Percentiles rank a stretch among this genome's conserved stretches.
Evolutionary conservation across 2,113 vertebrate species (phyloP).

Genomic region (Symphodus melops): DNA sequence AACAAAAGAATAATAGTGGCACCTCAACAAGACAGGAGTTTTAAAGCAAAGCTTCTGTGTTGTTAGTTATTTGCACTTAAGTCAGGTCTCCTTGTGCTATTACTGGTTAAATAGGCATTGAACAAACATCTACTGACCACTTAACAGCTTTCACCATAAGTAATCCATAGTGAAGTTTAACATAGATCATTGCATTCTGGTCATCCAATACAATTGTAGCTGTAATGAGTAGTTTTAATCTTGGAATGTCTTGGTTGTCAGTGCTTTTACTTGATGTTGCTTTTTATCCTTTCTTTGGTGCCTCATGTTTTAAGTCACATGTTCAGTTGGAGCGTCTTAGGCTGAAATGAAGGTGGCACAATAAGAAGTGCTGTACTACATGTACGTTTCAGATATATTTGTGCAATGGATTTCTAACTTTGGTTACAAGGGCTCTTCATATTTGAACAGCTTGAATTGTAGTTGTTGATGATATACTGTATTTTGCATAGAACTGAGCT

Average conservation of each 20-base stretch:
- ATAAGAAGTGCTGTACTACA: slow-evolving; percentile 37
- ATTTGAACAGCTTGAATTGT: slow-evolving; percentile 72
- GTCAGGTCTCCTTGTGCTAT: slow-evolving; percentile 47
- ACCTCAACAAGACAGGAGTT: slow-evolving; percentile 16
- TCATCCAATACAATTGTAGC: slow-evolving; percentile 40
- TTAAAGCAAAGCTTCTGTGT: slow-evolving; percentile 49
- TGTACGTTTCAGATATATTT: slow-evolving; percentile 51
- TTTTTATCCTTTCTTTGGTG: slow-evolving; percentile 56
- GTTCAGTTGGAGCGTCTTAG: slow-evolving; percentile 43
- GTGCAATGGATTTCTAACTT: slow-evolving; percentile 61
- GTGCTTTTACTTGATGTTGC: slow-evolving; percentile 44
- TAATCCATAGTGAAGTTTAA: slow-evolving; percentile 56
- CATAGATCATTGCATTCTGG: slow-evolving; percentile 47
- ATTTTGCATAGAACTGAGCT: slow-evolving; percentile 77
- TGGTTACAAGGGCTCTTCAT: slow-evolving; percentile 76
- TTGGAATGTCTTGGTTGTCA: slow-evolving; percentile 66
- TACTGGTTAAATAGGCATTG: slow-evolving; percentile 46
- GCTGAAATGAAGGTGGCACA: slow-evolving; percentile 35
- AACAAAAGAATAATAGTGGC: slow-evolving; percentile 21
- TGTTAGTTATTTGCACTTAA: slow-evolving; percentile 53
- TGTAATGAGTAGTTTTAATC: slow-evolving; percentile 56
- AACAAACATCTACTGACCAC: slow-evolving; percentile 39
- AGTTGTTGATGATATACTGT: slow-evolving; percentile 67
- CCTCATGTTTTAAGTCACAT: slow-evolving; percentile 49
- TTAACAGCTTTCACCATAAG: slow-evolving; percentile 45